These are phyloP conservation scores for Escarpia spicata DNA, from an alignment of 2,888 invertebrate species.

Conservation along the genomic window DNA sequence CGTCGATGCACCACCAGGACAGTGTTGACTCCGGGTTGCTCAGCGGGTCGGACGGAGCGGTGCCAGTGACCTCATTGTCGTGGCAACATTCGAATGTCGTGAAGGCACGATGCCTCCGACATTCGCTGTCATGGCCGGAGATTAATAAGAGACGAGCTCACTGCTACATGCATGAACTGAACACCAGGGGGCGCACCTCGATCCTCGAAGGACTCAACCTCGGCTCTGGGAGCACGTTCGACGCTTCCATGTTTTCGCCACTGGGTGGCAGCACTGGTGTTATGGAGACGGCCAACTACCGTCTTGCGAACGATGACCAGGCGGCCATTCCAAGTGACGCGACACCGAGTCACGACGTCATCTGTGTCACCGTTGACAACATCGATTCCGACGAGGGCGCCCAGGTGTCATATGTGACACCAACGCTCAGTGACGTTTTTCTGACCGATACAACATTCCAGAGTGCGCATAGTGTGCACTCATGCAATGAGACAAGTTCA, in stretches of 20 bases:
- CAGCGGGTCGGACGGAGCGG: constrained; percentile 45
- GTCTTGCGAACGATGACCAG: neutral
- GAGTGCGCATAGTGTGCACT: neutral
- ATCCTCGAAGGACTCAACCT: neutral
- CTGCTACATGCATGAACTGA: neutral
- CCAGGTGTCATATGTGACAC: constrained; percentile 37
- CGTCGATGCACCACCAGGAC: constrained; percentile 41
- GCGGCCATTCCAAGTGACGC: neutral
- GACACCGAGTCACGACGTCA: neutral
- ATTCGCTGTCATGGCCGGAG: constrained; percentile 40
- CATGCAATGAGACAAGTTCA: neutral
- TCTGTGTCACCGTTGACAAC: neutral
- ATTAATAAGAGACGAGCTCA: neutral
- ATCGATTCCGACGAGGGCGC: neutral
- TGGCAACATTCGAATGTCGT: neutral
- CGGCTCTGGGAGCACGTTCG: neutral
- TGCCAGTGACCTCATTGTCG: neutral
- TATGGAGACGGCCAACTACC: neutral
- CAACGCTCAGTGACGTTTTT: constrained; percentile 39
- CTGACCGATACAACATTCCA: constrained; percentile 31
- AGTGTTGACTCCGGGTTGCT: constrained; percentile 59
- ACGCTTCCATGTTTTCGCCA: neutral
- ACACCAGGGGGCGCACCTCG: neutral
- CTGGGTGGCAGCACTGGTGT: neutral
- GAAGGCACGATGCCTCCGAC: constrained; percentile 30